A percentile compares a stretch with the other conserved stretches of the same genome.
These are phyloP conservation scores for Lipotes vexillifer DNA, from an alignment of 2,113 vertebrate species.

Conservation along the genomic window DNA sequence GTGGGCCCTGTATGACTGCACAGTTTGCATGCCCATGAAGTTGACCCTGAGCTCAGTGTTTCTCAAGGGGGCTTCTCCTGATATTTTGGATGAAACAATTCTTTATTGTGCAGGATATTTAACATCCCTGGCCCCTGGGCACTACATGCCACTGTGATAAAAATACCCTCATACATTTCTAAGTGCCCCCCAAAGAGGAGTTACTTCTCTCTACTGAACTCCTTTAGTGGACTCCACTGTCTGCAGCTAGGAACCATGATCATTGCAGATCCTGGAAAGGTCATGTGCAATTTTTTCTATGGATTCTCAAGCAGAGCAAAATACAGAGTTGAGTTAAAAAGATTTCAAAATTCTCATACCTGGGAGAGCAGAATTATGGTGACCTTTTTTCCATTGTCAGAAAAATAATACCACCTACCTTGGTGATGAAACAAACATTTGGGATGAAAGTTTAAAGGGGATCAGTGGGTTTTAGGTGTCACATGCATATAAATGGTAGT, in stretches of 20 bases:
- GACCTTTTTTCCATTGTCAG: background rate
- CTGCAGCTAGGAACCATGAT: background rate
- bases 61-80: background rate
- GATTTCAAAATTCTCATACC: background rate
- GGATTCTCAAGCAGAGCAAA: background rate
- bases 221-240: background rate
- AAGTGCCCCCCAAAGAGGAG: background rate
- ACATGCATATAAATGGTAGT: constrained; percentile 12
- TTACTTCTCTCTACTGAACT: background rate
- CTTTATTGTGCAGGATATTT: background rate
- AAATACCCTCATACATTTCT: background rate
- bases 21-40: background rate
- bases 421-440: constrained; percentile 35
- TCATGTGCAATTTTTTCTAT: background rate
- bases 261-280: background rate
- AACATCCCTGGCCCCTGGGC: background rate
- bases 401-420: background rate
- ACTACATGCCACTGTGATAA: background rate
- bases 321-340: background rate
- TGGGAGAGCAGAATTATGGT: background rate
- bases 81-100: background rate
- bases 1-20: background rate
- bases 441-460: background rate
- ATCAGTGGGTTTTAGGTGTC: background rate
- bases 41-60: background rate